Base-by-base conservation (phyloP, 2,113 vertebrate species). In the Oplegnathus fasciatus region DNA sequence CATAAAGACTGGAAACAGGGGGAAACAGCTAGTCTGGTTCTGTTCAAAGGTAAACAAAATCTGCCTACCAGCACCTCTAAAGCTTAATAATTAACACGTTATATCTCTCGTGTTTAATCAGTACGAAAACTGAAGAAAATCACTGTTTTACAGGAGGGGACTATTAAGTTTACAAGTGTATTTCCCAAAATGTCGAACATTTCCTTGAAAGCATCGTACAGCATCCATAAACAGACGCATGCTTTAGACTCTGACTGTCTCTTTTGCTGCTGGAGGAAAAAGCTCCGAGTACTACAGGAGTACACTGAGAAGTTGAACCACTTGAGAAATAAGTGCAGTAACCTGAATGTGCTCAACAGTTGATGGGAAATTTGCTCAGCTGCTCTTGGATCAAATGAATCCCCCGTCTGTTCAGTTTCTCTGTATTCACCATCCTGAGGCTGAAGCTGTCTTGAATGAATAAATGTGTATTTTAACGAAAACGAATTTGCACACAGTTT, bases 311-410 rank as follows among this genome's bases (percentile, higher is more conserved):
- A 46, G 71, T 2, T 5, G 2, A 44, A 64, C 11, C n/a, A 9
- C n/a, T 40, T 52, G 55, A 11, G 57, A 44, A 52, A 30, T 4
- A 80, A 57, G 75, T 32, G 42, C 67, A 75, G 75, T 52, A 68
- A 83, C 60, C 15, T 62, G n/a, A 75, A 60, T 6, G 14, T 30
- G 8, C 2, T 78, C 13, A 5, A n/a, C 55, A 28, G 42, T 75
- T 74, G 13, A 73, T 79, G 32, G 34, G 28, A 62, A 48, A 28
- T 68, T 55, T 71, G 14, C 67, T 85, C 75, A 24, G 20, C 84
- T 82, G 88, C 44, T 65, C 78, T 75, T 69, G 42, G 62, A 83
- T 78, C 80, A n/a, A n/a, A 2, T 48, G 0, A 70, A 83, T 30
- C 2, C 22, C 7, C 34, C 9, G 2, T 69, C 55, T 44, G 9